Evolutionary conservation across 1,140 invertebrate species (phyloP), one percentile per base, ranked within the genome.

Genomic region (Arion vulgaris): DNA sequence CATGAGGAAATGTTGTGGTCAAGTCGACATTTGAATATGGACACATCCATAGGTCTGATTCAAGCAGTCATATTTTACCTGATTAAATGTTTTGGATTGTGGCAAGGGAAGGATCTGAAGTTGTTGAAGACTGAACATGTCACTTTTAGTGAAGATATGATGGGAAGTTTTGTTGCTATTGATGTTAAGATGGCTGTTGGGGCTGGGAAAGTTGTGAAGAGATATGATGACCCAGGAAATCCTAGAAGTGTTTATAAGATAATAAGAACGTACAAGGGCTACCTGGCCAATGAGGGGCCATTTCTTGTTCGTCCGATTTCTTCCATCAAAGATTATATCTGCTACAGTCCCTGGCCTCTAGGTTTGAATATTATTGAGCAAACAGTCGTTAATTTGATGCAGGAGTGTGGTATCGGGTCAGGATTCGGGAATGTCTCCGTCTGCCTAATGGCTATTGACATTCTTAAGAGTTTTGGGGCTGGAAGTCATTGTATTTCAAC

Each of bases 31-130:
- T 66, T 81, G 23, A 81, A 34, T 41, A 39, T 51, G 15, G 69
- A 81, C 0, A 45, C 69, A 11, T 81, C 80, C 41, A n/a, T 28
- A 19, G 80, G 80, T 23, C 36, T 81, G 9, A 51, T 74, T 36
- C 69, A 74, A 45, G 80, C 80, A 32, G 80, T 81, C 28, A 81
- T 81, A n/a, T 81, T 81, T 38, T 81, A 81, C 80, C 68, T 81
- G 9, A 81, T 81, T 45, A 81, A 81, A 41, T 74, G 69, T n/a
- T 81, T 72, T 74, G 80, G 69, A 15, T 4, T 81, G 17, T 81
- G 57, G 45, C 41, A 81, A 41, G 80, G 69, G 19, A 81, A 41
- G 32, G 57, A 73, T 51, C 45, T 81, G 26, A 34, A 39, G 9
- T 49, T 68, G 69, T 49, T 81, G 15, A 74, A 68, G 15, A 81